A percentile compares a stretch with the other conserved stretches of the same genome.
phyloP scores from a whole-genome alignment of 2,797 vertebrate genomes.

The Tapera naevia region DNA sequence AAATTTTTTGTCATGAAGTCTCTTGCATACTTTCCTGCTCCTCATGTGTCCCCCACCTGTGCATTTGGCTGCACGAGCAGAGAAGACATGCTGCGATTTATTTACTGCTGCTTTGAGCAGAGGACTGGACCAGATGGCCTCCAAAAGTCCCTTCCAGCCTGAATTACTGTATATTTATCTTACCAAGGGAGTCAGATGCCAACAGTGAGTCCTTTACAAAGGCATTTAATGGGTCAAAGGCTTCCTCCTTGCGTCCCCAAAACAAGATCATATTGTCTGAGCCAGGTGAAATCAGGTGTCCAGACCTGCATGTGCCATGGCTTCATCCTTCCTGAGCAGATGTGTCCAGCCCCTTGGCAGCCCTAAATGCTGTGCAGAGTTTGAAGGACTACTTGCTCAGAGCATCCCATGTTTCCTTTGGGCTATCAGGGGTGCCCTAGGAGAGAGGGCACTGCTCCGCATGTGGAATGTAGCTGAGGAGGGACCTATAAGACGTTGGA shows the following conservation, averaged over 20 bases:
- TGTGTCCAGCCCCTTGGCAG: background rate
- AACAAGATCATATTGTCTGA: background rate
- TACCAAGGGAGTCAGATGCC: background rate
- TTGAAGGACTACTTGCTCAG: background rate
- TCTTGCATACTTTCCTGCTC: background rate
- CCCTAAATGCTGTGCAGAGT: background rate
- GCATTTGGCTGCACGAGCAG: background rate
- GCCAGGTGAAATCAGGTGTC: background rate
- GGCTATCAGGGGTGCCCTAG: background rate
- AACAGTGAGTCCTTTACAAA: background rate
- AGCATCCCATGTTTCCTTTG: background rate
- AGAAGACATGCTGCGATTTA: background rate
- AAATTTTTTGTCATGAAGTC: background rate
- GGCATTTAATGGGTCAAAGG: background rate
- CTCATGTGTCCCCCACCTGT: background rate
- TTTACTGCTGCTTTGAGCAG: background rate
- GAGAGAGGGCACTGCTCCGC: background rate
- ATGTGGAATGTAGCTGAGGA: background rate
- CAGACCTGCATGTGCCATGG: rapidly evolving
- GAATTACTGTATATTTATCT: background rate
- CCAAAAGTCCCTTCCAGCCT: background rate
- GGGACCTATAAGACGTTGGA: background rate
- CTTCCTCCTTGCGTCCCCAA: background rate
- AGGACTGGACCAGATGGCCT: constrained; percentile 1
- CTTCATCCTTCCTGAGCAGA: background rate